phyloP scores from a whole-genome alignment of 2,797 vertebrate genomes.

The Sardinella longiceps region DNA sequence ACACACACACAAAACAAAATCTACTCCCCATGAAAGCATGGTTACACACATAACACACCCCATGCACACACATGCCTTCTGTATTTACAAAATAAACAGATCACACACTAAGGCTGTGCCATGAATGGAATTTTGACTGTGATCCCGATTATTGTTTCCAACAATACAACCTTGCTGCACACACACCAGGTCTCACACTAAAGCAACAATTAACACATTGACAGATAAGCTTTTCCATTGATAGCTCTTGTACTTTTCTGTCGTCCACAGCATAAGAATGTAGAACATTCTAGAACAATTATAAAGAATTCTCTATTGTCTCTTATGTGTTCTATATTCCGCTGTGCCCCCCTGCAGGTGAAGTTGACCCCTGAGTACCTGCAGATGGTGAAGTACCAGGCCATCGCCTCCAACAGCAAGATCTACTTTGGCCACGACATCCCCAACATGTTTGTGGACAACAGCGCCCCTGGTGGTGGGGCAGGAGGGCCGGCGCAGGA shows the following conservation, averaged over 20 bases:
- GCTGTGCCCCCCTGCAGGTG: conserved; percentile 70
- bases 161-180: too few relatives aligned
- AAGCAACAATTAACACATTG: too few relatives aligned
- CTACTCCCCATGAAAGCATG: neutral
- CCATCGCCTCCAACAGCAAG: conserved; percentile 93
- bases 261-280: too few relatives aligned
- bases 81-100: too few relatives aligned
- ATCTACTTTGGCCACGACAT: conserved; percentile 96
- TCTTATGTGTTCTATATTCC: conserved; percentile 32
- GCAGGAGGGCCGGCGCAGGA: conserved; percentile 59
- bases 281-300: neutral
- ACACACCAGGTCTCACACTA: too few relatives aligned
- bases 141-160: too few relatives aligned
- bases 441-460: conserved; percentile 87
- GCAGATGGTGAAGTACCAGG: conserved; percentile 91
- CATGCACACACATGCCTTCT: neutral
- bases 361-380: conserved; percentile 94
- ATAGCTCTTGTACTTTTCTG: too few relatives aligned
- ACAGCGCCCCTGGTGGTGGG: conserved; percentile 63
- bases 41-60: neutral
- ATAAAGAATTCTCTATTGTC: conserved; percentile 19
- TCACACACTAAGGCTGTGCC: too few relatives aligned
- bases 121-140: too few relatives aligned
- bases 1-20: neutral
- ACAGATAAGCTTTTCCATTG: too few relatives aligned